phyloP scores from a whole-genome alignment of 30 jellyfish, hydroid and myxozoan species.

The Hydractinia symbiolongicarpus region DNA sequence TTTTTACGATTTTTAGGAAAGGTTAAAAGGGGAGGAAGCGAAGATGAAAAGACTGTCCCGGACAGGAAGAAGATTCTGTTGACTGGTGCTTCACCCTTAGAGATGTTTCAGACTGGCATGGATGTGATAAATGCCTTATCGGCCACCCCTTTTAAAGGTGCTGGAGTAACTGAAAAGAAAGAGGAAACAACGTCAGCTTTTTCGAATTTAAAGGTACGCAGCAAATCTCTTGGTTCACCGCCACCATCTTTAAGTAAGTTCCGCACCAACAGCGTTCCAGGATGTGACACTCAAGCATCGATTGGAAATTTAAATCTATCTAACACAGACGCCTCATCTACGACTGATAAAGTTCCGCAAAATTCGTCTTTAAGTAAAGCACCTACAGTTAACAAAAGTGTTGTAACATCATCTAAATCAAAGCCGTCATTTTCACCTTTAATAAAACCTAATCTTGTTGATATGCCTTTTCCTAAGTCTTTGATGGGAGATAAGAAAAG shows the following conservation, averaged over 20 bases:
- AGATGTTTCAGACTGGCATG: conserved; percentile 41
- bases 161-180: background rate
- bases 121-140: conserved; percentile 31
- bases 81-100: conserved; percentile 40
- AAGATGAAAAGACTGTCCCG: background rate
- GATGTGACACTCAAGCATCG: background rate
- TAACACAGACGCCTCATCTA: background rate
- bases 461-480: conserved; percentile 37
- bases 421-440: background rate
- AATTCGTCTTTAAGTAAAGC: background rate
- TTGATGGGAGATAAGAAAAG: conserved; percentile 26
- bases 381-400: background rate
- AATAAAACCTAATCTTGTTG: background rate
- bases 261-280: background rate
- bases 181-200: background rate
- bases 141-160: background rate
- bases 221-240: too few species aligned
- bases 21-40: too few species aligned
- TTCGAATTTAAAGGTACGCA: too few species aligned
- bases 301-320: background rate
- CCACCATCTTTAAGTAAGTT: too few species aligned
- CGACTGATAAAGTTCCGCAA: background rate
- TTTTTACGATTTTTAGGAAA: too few species aligned
- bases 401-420: background rate
- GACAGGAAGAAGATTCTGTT: conserved; percentile 31